These are phyloP conservation scores for Ennomos fuscantarius DNA, from an alignment of 2,888 invertebrate genomes.

Conservation along the genomic window DNA sequence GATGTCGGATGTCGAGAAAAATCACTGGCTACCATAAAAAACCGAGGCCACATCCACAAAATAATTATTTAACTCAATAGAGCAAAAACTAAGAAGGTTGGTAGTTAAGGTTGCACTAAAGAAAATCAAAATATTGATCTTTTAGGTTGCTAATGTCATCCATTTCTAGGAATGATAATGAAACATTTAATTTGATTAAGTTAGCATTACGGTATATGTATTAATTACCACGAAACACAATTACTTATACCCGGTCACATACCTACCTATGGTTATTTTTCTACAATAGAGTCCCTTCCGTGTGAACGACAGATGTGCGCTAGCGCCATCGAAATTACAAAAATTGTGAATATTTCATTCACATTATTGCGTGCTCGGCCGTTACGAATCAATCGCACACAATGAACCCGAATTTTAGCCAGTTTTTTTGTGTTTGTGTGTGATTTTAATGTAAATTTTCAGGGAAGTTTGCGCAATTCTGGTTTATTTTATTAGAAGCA, in stretches of 20 bases:
- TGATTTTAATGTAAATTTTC: conserved; percentile 81
- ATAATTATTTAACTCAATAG: conserved; percentile 32
- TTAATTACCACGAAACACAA: conserved; percentile 25
- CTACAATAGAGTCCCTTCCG: conserved; percentile 68
- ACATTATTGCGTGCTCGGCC: conserved; percentile 80
- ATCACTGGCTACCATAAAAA: conserved; percentile 62
- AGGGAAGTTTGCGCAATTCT: conserved; percentile 75
- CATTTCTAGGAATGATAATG: neutral
- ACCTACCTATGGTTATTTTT: conserved; percentile 50
- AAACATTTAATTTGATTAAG: neutral
- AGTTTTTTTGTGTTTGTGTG: conserved; percentile 76
- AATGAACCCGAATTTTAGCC: conserved; percentile 77
- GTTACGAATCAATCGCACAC: conserved; percentile 83
- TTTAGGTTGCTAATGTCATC: conserved; percentile 6
- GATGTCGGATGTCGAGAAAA: conserved; percentile 58
- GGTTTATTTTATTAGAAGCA: conserved; percentile 64
- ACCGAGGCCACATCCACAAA: conserved; percentile 54
- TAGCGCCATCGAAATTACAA: conserved; percentile 72
- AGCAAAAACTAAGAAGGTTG: conserved; percentile 37
- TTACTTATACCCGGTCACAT: conserved; percentile 28
- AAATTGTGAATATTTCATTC: conserved; percentile 84
- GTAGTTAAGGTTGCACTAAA: conserved; percentile 33
- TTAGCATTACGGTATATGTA: conserved; percentile 3
- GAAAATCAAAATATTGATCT: conserved; percentile 18
- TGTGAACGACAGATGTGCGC: conserved; percentile 81